Evolutionary conservation across 2,888 invertebrate species (phyloP), one percentile per base, ranked within the genome.

Genomic region (Brachycybe producta): DNA sequence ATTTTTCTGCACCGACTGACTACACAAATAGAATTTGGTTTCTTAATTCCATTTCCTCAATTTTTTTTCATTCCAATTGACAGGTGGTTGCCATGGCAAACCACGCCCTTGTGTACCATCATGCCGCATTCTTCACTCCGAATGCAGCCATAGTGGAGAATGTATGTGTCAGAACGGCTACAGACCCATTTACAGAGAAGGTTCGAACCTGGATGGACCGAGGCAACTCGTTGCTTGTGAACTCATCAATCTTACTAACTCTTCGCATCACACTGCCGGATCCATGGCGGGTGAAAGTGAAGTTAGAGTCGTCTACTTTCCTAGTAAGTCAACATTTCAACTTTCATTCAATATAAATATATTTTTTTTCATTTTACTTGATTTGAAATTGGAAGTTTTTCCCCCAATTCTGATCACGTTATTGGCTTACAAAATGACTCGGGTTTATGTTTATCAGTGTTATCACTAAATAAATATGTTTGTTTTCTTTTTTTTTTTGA

Each of bases 11-110:
- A n/a, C n/a, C n/a, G n/a, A n/a, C n/a, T n/a, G n/a, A n/a, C n/a
- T n/a, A n/a, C n/a, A n/a, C n/a, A n/a, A n/a, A n/a, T n/a, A n/a
- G n/a, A n/a, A n/a, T n/a, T n/a, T n/a, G n/a, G n/a, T n/a, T n/a
- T n/a, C n/a, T n/a, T n/a, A n/a, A n/a, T n/a, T n/a, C n/a, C n/a
- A n/a, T n/a, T n/a, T n/a, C n/a, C n/a, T n/a, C n/a, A n/a, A n/a
- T n/a, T n/a, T n/a, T n/a, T n/a, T n/a, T n/a, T n/a, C n/a, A n/a
- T n/a, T 24, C 28, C 27, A 17, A 27, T 62, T 54, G 54, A 11
- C 59, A 70, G 70, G 69, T 40, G 70, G 68, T 5, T 70, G 70
- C 56, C 61, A 62, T 27, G 62, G 64, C 4, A 60, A 59, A 26
- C 58, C 60, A 5, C 62, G 62, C 53, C 70, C 69, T 5, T 68